phyloP scores from a whole-genome alignment of 2,888 invertebrate species.

The Eupithecia pulchellata region DNA sequence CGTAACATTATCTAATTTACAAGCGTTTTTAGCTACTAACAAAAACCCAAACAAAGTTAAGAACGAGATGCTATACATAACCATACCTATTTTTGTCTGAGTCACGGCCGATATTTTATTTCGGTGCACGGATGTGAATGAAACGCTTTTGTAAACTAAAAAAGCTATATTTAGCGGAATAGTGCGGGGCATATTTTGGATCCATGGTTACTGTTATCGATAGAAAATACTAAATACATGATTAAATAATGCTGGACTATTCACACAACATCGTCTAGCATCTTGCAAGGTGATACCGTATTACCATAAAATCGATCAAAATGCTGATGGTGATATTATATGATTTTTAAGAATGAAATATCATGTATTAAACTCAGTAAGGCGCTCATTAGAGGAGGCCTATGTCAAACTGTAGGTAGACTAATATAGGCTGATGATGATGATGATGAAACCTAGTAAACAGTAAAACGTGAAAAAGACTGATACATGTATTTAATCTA shows the following conservation, averaged over 20 bases:
- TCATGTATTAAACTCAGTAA: not conserved
- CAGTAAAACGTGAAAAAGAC: not conserved
- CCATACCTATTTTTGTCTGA: constrained; percentile 51
- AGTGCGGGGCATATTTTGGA: constrained; percentile 47
- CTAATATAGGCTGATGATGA: too few species aligned
- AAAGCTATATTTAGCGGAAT: constrained; percentile 64
- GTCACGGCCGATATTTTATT: constrained; percentile 61
- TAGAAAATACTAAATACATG: not conserved
- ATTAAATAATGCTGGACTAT: not conserved
- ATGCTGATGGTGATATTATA: not conserved
- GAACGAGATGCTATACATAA: constrained; percentile 30
- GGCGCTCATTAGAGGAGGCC: not conserved
- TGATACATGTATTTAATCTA: not conserved
- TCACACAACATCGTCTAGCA: not conserved
- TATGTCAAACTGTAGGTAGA: too few species aligned
- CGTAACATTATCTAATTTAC: constrained; percentile 12
- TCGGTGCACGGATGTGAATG: constrained; percentile 60
- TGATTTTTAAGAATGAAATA: not conserved
- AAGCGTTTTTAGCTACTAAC: not conserved
- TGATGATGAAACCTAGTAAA: not conserved
- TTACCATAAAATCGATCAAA: not conserved
- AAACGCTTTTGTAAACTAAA: constrained; percentile 61
- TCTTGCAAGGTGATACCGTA: too few species aligned
- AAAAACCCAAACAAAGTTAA: constrained; percentile 27
- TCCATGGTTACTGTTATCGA: constrained; percentile 4